Percentiles rank a stretch among this genome's conserved stretches.
Conservation (phyloP, 2,888 invertebrate genomes). For the Elmis aenea region DNA sequence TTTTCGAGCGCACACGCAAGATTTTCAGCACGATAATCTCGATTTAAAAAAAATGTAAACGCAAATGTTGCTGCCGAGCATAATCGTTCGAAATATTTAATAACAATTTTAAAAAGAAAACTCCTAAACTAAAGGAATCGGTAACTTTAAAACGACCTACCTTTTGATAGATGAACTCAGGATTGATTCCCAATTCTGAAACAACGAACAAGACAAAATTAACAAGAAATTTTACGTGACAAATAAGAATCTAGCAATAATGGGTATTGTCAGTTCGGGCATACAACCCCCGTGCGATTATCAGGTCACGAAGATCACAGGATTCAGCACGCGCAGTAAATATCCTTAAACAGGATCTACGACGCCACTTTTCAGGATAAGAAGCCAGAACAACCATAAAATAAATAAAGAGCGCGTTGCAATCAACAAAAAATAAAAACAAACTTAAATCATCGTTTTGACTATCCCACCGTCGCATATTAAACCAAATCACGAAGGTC, state of each 20-base stretch:
- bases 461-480: too few species aligned
- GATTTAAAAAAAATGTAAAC: too few species aligned
- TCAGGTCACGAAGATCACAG: slow-evolving; percentile 16
- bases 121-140: too few species aligned
- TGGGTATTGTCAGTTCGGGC: slow-evolving; percentile 8
- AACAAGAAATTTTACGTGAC: slow-evolving; percentile 6
- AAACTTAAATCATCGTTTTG: too few species aligned
- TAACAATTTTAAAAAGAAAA: too few species aligned
- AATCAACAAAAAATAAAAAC: too few species aligned
- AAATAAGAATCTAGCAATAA: slow-evolving; percentile 3
- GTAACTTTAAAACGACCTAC: slow-evolving; percentile 19
- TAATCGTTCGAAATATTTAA: too few species aligned
- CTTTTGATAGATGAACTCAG: slow-evolving; percentile 34
- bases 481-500: too few species aligned
- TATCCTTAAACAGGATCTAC: slow-evolving; percentile 30
- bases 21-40: too few species aligned
- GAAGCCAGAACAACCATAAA: slow-evolving; percentile 14
- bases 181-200: slow-evolving; percentile 34
- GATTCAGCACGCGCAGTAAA: slow-evolving; percentile 15
- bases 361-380: slow-evolving; percentile 33
- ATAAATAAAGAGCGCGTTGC: slow-evolving; percentile 12
- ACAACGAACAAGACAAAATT: slow-evolving; percentile 15
- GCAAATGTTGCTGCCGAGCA: too few species aligned
- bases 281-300: slow-evolving; percentile 9
- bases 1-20: too few species aligned